phyloP scores from a whole-genome alignment of 2,888 invertebrate species.

The Oxycera nigricornis region DNA sequence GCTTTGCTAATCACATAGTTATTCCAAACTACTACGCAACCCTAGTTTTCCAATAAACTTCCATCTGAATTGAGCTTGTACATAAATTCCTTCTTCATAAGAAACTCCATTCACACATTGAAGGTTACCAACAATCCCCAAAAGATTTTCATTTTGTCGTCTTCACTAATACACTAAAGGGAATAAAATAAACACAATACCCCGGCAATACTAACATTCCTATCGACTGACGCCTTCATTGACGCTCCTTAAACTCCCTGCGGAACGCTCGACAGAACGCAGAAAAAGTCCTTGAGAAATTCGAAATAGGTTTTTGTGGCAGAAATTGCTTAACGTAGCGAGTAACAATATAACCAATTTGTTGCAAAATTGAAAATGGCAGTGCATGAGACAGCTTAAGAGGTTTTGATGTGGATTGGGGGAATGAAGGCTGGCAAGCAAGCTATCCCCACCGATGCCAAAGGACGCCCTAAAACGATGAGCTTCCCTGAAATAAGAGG shows the following conservation, averaged over 20 bases:
- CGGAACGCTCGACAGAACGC: constrained; percentile 3
- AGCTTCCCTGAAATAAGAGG: background rate
- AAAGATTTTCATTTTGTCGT: constrained; percentile 34
- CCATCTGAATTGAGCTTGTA: too few species aligned
- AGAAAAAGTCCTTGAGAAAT: constrained; percentile 45
- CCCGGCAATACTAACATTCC: constrained; percentile 29
- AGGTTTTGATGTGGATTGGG: background rate
- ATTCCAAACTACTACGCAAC: too few species aligned
- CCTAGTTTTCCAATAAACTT: too few species aligned
- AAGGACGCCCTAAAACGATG: background rate
- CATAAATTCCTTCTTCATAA: too few species aligned
- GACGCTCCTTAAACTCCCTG: background rate
- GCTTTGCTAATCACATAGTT: too few species aligned
- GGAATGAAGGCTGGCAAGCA: background rate
- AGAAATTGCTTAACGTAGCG: constrained; percentile 52
- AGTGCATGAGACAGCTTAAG: constrained; percentile 42
- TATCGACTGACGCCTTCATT: constrained; percentile 20
- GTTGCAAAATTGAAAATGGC: constrained; percentile 51
- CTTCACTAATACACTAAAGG: constrained; percentile 23
- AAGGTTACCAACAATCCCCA: background rate
- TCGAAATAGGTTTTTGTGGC: constrained; percentile 48
- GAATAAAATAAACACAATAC: constrained; percentile 37
- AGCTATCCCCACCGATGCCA: background rate
- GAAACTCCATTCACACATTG: too few species aligned
- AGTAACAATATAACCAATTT: constrained; percentile 54